Evolutionary conservation across 1,140 invertebrate species (phyloP).

Genomic region (Drosophila hydei): DNA sequence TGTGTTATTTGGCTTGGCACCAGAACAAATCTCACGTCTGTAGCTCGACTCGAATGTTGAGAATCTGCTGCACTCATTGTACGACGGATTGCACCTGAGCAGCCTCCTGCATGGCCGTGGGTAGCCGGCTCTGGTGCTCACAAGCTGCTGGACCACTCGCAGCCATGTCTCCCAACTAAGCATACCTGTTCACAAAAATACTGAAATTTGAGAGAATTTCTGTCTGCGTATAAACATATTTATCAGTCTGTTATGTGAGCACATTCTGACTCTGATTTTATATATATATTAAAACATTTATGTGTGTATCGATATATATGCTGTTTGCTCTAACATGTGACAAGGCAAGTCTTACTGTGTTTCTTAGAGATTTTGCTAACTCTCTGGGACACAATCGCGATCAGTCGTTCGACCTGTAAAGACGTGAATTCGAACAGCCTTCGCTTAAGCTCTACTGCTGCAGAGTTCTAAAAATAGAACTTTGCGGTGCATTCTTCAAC

Average conservation of each 20-base stretch:
- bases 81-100: not conserved
- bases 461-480: too few species aligned
- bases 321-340: too few species aligned
- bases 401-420: too few species aligned
- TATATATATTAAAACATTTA: too few species aligned
- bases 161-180: conserved; percentile 25
- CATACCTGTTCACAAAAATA: conserved; percentile 8
- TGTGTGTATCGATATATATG: not conserved
- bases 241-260: not conserved
- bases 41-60: not conserved
- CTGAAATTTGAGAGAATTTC: conserved; percentile 6
- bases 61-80: not conserved
- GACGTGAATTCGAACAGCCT: too few species aligned
- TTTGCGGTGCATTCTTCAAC: too few species aligned
- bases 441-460: too few species aligned
- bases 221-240: not conserved
- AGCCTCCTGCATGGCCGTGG: not conserved
- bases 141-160: conserved; percentile 6
- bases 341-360: too few species aligned
- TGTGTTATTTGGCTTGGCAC: not conserved
- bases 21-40: not conserved
- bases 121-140: not conserved
- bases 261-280: not conserved
- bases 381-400: too few species aligned
- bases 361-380: too few species aligned